phyloP scores from a whole-genome alignment of 1,140 invertebrate species.

The Bombus sylvicola region DNA sequence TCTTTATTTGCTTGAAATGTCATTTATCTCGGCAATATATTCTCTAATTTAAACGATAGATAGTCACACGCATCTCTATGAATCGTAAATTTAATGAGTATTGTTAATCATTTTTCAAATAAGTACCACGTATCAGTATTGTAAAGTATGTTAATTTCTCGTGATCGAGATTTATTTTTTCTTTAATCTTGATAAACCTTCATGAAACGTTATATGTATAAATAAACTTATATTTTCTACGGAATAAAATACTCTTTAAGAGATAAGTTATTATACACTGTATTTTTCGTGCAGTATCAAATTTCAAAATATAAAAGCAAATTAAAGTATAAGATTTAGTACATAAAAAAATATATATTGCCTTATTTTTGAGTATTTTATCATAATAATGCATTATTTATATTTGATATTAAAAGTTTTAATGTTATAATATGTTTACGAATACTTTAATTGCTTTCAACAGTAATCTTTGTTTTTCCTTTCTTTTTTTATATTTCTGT shows the following conservation, averaged over 20 bases:
- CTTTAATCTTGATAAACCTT: constrained; percentile 21
- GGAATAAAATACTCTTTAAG: constrained; percentile 53
- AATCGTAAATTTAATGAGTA: constrained; percentile 18
- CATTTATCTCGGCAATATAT: constrained; percentile 4
- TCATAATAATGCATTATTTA: constrained; percentile 49
- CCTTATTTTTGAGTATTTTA: constrained; percentile 56
- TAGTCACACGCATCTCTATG: constrained; percentile 28
- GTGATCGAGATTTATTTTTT: constrained; percentile 24
- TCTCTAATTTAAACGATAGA: constrained; percentile 14
- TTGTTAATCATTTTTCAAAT: constrained; percentile 14
- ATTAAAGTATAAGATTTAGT: constrained; percentile 52
- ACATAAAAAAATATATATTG: constrained; percentile 41
- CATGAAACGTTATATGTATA: constrained; percentile 38
- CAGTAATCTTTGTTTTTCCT: neutral
- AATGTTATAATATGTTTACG: constrained; percentile 19
- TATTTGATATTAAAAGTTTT: constrained; percentile 49
- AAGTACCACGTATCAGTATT: constrained; percentile 47
- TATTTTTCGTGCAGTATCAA: constrained; percentile 53
- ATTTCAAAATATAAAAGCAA: constrained; percentile 41
- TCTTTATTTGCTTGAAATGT: neutral
- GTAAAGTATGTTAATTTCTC: constrained; percentile 38
- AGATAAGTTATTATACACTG: constrained; percentile 46
- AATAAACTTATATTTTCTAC: constrained; percentile 49
- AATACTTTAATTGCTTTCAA: constrained; percentile 30
- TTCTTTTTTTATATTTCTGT: constrained; percentile 1